Percentiles rank a stretch among this genome's conserved stretches.
phyloP scores from a whole-genome alignment of 2,113 vertebrate genomes.

The Eurypyga helias region DNA sequence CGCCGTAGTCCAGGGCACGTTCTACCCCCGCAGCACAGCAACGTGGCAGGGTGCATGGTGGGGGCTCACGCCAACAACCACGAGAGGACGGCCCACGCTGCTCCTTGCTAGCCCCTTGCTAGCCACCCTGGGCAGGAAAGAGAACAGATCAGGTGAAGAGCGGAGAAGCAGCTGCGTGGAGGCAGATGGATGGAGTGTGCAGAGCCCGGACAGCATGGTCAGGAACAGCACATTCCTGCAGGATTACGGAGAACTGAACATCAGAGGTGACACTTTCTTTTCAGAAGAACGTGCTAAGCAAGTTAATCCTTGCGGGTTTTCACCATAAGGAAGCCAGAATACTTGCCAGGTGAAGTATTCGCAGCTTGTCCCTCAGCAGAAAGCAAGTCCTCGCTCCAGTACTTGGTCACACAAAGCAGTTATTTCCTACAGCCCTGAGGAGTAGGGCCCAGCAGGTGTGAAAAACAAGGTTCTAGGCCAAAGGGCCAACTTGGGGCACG shows the following conservation, averaged over 20 bases:
- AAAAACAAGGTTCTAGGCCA: neutral
- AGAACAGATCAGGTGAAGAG: neutral
- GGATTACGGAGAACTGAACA: neutral
- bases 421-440: neutral
- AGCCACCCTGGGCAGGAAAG: neutral
- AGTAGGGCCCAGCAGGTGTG: neutral
- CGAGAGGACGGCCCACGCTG: neutral
- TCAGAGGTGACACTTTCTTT: neutral
- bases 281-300: neutral
- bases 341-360: neutral
- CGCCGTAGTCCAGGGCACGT: fast-evolving
- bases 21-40: neutral
- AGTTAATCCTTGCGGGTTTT: neutral
- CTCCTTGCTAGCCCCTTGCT: neutral
- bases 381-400: neutral
- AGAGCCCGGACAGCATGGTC: neutral
- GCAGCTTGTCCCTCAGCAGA: neutral
- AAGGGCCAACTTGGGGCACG: neutral
- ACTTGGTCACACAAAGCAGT: neutral
- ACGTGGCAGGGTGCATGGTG: neutral
- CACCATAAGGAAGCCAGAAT: neutral
- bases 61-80: neutral
- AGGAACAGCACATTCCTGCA: neutral
- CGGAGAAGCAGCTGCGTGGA: neutral
- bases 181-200: neutral